Conservation (phyloP, 2,113 vertebrate genomes). For the Aldabrachelys gigantea region DNA sequence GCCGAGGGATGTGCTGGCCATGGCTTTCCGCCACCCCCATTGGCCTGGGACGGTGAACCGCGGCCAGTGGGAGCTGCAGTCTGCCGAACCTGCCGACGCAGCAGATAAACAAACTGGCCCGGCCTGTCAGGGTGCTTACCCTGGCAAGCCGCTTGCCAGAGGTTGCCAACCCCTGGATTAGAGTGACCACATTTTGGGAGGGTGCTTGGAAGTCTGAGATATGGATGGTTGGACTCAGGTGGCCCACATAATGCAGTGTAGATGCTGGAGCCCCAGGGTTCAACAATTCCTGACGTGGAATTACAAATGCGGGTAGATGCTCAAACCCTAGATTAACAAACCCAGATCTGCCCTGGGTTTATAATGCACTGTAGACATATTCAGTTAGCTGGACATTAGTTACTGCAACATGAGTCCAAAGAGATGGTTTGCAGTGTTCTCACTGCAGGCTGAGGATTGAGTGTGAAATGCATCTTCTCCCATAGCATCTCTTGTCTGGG, state of each 20-base stretch:
- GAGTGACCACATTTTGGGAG: neutral
- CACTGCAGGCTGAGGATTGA: neutral
- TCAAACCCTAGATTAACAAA: neutral
- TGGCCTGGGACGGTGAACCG: no score
- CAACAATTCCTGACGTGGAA: neutral
- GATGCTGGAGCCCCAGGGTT: neutral
- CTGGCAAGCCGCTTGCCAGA: no score
- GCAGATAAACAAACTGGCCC: no score
- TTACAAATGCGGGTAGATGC: neutral
- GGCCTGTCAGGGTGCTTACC: no score
- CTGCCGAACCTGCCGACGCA: no score
- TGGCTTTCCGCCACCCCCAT: no score
- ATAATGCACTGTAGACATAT: neutral
- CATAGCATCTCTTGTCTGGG: neutral
- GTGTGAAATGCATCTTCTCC: accelerated
- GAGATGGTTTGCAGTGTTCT: neutral
- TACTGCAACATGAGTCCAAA: neutral
- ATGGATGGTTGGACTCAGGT: neutral
- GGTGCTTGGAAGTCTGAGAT: neutral
- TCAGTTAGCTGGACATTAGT: neutral
- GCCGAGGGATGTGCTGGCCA: no score
- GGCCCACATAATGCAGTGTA: neutral
- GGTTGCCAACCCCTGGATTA: neutral
- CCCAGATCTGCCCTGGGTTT: no score
- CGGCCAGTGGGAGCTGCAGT: no score